Base-by-base conservation (phyloP, 2,113 vertebrate genomes). In the Apus apus region DNA sequence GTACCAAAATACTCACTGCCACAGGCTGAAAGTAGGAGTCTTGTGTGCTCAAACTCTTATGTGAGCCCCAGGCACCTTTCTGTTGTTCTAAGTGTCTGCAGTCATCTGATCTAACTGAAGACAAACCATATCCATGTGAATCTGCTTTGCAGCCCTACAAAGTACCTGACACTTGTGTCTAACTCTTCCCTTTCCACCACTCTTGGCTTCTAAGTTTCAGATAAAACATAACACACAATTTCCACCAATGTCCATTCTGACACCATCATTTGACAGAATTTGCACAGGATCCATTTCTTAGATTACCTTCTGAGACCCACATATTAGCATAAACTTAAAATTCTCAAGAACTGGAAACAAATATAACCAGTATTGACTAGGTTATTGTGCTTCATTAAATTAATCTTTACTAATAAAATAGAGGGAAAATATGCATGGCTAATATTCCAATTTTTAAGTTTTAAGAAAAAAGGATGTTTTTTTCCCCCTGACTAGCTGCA, bases 391-490 rank as follows among this genome's bases (percentile, higher is more conserved):
- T 96, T 96, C 93, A 97, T 97, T 97, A 93, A 97, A 95, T 97
- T 92, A 96, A 95, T 95, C 86, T 96, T 94, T 95, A 60, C 87
- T 97, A 94, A 93, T 96, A 97, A 97, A 97, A 96, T 91, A 80
- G 29, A 40, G 9, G 27, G 27, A 2, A 95, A 93, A 93, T 87
- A 78, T 77, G 68, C 78, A 40, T 91, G 82, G 94, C 78, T 96
- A 93, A 87, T 93, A 97, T 9, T 83, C 45, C 75, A 92, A 96
- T 97, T 97, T 98, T 93, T 96, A 91, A 96, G 87, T 98, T 97
- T 98, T 97, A 97, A 95, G 83, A 89, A 91, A 88, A 98, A 98
- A 71, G 32, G 13, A 93, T 95, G 96, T 97, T 94, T 97, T 94
- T 95, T 94, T 29, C 58, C 87, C 87, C 97, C 74, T 2, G 6